Conservation (phyloP, 2,888 invertebrate genomes). For the Resseliella maxima region DNA sequence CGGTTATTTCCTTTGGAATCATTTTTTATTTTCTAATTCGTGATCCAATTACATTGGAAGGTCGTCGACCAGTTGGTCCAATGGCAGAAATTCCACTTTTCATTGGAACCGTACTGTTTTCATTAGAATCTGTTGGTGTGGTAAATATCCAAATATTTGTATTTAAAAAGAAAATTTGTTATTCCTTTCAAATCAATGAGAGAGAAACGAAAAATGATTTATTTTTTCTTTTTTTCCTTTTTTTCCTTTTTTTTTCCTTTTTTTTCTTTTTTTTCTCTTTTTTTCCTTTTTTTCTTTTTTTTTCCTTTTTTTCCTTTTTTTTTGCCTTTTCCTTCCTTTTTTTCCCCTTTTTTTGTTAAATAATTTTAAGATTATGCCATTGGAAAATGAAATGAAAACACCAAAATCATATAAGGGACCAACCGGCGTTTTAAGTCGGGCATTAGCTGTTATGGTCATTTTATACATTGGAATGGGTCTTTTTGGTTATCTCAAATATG, state of each 20-base stretch:
- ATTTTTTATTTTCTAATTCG: conserved; percentile 87
- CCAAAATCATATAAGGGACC: conserved; percentile 83
- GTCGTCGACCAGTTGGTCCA: conserved; percentile 70
- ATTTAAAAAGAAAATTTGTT: too few species aligned
- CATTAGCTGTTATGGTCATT: conserved; percentile 83
- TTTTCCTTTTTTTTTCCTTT: too few species aligned
- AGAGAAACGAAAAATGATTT: too few species aligned
- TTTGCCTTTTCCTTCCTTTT: too few species aligned
- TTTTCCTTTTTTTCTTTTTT: too few species aligned
- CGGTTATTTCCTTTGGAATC: conserved; percentile 83
- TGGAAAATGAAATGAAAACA: conserved; percentile 94
- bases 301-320: too few species aligned
- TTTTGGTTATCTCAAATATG: conserved; percentile 91
- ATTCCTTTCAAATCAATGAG: too few species aligned
- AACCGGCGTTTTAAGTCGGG: conserved; percentile 85
- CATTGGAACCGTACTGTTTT: conserved; percentile 91
- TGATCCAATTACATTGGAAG: conserved; percentile 74
- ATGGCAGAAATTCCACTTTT: conserved; percentile 77
- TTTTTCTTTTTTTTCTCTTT: too few species aligned
- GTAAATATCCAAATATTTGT: conserved; percentile 69
- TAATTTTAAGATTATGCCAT: conserved; percentile 79
- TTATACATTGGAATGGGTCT: conserved; percentile 90
- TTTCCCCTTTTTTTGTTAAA: too few species aligned
- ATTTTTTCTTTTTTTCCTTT: too few species aligned
- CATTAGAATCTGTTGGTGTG: conserved; percentile 85